Evolutionary conservation across 1,140 invertebrate species (phyloP), one percentile per base, ranked within the genome.

Genomic region (Paramacrobiotus metropolitanus): DNA sequence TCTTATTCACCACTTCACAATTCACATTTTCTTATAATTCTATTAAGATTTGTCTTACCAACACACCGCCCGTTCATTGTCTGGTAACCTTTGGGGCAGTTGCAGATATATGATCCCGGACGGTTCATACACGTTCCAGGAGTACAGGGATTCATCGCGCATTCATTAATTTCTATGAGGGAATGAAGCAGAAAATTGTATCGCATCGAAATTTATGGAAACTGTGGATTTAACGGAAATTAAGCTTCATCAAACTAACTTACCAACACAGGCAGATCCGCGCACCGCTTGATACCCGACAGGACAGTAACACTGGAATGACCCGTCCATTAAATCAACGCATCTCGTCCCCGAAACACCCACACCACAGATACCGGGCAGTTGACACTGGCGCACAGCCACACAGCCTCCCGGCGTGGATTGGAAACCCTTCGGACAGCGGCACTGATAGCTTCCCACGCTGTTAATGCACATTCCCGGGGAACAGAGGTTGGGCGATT

Each of bases 151-250:
- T 79, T 74, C 60, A 80, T 75, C 15, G 70, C 73, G 71, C 87
- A 92, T 72, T 92, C 87, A 73, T 92, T 79, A 30, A 87, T 82
- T 60, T n/a, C n/a, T n/a, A n/a, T n/a, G n/a, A n/a, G n/a, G n/a
- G n/a, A n/a, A n/a, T n/a, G n/a, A n/a, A n/a, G n/a, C n/a, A n/a
- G n/a, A n/a, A n/a, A n/a, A n/a, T n/a, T n/a, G n/a, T n/a, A n/a
- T n/a, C n/a, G n/a, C n/a, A n/a, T n/a, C n/a, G n/a, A n/a, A n/a
- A n/a, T n/a, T n/a, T n/a, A n/a, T n/a, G n/a, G n/a, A n/a, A n/a
- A n/a, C n/a, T n/a, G n/a, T n/a, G n/a, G n/a, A n/a, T n/a, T n/a
- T n/a, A n/a, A n/a, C n/a, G n/a, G n/a, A n/a, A n/a, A n/a, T n/a
- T n/a, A n/a, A n/a, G n/a, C n/a, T n/a, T n/a, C n/a, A n/a, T n/a